Evolutionary conservation across 2,797 vertebrate genomes (phyloP).

Genomic region (Alfaro cultratus): DNA sequence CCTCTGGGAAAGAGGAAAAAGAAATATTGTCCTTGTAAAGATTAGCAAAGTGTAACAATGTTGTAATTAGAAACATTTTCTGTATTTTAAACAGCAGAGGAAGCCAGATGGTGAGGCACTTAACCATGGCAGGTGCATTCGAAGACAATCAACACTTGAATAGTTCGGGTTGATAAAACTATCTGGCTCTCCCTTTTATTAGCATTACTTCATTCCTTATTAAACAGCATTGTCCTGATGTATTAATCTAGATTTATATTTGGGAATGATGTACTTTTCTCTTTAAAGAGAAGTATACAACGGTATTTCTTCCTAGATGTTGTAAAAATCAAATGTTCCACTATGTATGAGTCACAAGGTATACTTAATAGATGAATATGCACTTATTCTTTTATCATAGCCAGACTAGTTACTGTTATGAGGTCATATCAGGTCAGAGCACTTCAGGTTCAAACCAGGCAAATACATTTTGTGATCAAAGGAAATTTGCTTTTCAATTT

Average conservation of each 20-base stretch:
- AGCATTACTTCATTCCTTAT: background rate
- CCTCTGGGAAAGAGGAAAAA: slow-evolving; percentile 18
- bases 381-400: background rate
- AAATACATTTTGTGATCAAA: background rate
- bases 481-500: background rate
- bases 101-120: slow-evolving; percentile 35
- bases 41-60: slow-evolving; percentile 36
- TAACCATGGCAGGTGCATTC: slow-evolving; percentile 22
- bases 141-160: slow-evolving; percentile 12
- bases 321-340: background rate
- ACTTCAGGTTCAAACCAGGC: background rate
- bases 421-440: background rate
- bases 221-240: background rate
- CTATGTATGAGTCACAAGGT: background rate
- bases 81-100: slow-evolving; percentile 14
- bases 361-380: background rate
- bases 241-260: background rate
- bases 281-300: background rate
- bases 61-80: slow-evolving; percentile 29
- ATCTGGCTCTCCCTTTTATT: background rate
- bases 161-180: slow-evolving; percentile 7
- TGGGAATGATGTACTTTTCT: background rate
- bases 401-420: background rate
- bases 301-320: background rate
- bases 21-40: slow-evolving; percentile 18